Conservation (phyloP, 2,797 vertebrate species). For the Ara ararauna region DNA sequence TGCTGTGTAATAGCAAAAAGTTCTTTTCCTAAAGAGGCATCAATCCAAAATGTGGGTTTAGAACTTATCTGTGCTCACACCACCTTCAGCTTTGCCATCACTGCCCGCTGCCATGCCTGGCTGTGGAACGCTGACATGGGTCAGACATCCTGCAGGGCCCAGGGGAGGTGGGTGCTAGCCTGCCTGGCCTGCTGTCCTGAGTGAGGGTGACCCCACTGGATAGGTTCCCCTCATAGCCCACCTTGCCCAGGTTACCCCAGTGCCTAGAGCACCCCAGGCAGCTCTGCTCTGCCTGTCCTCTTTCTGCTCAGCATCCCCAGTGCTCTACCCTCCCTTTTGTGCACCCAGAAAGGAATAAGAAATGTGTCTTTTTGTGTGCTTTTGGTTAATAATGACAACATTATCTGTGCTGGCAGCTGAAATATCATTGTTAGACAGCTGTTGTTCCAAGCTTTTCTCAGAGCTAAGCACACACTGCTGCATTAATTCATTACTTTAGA, state of each 20-base stretch:
- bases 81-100: not conserved
- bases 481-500: not conserved
- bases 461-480: not conserved
- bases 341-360: not conserved
- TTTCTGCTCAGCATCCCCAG: not conserved
- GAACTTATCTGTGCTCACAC: not conserved
- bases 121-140: not conserved
- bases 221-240: not conserved
- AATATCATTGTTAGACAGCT: not conserved
- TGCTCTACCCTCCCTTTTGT: not conserved
- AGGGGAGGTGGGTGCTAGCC: not conserved
- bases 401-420: not conserved
- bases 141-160: not conserved
- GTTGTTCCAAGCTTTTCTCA: conserved; percentile 30
- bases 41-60: not conserved
- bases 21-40: not conserved
- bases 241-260: not conserved
- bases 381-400: not conserved
- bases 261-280: not conserved
- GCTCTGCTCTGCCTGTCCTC: not conserved
- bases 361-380: not conserved
- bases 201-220: not conserved
- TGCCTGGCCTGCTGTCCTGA: not conserved
- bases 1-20: not conserved
- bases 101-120: not conserved